These are phyloP conservation scores for Peromyscus attwateri DNA, from an alignment of 2,797 vertebrate genomes.

Conservation along the genomic window DNA sequence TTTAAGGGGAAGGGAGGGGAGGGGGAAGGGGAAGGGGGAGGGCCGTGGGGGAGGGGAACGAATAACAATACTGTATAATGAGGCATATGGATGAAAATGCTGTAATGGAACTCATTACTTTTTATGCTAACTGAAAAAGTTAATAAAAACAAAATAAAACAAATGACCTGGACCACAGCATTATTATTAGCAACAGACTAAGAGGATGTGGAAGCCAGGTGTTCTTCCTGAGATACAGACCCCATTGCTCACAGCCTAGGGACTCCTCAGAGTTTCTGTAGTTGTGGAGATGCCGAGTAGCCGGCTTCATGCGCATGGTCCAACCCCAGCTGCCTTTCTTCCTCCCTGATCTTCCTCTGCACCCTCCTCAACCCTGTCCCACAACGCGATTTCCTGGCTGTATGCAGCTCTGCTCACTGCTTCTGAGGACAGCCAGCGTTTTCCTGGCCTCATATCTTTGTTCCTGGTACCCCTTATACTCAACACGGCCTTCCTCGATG, in stretches of 20 bases:
- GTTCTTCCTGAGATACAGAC: background rate
- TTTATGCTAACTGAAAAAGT: background rate
- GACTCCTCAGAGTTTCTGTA: constrained; percentile 13
- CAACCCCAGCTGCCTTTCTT: background rate
- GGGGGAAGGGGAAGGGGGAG: background rate
- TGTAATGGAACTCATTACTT: background rate
- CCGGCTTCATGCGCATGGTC: background rate
- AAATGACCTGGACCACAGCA: background rate
- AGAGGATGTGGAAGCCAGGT: background rate
- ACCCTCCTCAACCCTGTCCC: background rate
- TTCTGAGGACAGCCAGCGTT: background rate
- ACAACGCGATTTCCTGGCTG: background rate
- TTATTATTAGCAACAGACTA: background rate
- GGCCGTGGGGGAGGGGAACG: background rate
- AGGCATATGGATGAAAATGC: background rate
- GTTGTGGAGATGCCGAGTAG: background rate
- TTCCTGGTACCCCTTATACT: background rate
- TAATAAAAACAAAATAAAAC: background rate
- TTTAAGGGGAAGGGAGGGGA: background rate
- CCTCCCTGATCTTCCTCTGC: background rate
- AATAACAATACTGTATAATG: background rate
- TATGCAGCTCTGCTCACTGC: background rate
- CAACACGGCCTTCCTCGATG: background rate
- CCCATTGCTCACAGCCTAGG: background rate
- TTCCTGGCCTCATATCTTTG: background rate